Percentiles rank a stretch among this genome's conserved stretches.
These are phyloP conservation scores for Micromys minutus DNA, from an alignment of 2,113 vertebrate genomes.

Conservation along the genomic window DNA sequence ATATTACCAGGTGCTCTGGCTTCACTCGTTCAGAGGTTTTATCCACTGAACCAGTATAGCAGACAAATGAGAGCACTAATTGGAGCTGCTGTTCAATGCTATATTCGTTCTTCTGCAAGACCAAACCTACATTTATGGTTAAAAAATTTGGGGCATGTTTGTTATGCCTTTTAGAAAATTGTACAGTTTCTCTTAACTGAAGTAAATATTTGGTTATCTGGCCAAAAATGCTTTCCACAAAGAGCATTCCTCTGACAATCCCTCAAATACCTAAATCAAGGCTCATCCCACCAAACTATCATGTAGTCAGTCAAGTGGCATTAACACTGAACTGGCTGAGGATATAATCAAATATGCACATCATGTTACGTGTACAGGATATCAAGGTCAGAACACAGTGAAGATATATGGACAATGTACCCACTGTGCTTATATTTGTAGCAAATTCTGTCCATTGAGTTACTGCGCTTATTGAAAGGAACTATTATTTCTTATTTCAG, in stretches of 20 bases:
- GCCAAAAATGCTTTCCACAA: not conserved
- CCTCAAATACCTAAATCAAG: not conserved
- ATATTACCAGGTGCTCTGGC: not conserved
- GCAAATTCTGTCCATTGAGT: not conserved
- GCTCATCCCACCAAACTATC: not conserved
- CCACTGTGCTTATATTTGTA: not conserved
- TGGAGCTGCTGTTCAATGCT: not conserved
- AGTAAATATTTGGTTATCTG: not conserved
- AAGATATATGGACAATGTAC: not conserved
- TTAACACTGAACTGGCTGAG: not conserved
- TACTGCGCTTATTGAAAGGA: not conserved
- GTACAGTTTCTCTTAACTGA: not conserved
- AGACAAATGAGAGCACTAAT: not conserved
- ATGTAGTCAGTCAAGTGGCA: constrained; percentile 16
- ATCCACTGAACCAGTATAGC: not conserved
- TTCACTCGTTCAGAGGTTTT: not conserved
- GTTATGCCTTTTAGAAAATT: constrained; percentile 12
- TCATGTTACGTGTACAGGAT: not conserved
- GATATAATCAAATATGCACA: not conserved
- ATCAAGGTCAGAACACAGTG: not conserved
- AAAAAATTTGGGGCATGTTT: not conserved
- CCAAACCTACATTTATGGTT: not conserved
- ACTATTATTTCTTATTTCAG: not conserved
- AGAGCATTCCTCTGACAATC: not conserved
- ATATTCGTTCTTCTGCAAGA: not conserved